Evolutionary conservation across 2,888 invertebrate species (phyloP), one percentile per base, ranked within the genome.

Genomic region (Camptogramma bilineatum): DNA sequence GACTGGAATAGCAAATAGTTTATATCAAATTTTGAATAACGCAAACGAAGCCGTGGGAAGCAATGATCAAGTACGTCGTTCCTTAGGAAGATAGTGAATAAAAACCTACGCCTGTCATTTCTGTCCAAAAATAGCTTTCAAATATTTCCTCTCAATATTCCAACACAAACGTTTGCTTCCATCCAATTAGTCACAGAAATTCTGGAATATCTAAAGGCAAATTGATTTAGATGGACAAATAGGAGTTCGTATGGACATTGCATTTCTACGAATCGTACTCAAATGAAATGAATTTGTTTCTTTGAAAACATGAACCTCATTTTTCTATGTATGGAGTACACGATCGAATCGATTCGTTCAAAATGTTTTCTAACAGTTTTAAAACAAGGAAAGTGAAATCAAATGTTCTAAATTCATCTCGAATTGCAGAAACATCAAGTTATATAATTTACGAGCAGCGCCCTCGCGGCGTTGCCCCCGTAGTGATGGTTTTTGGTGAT

Each of bases 131-230:
- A 44, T 16, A 42, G 16, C 42, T n/a, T 16, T 16, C n/a, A n/a
- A 42, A 42, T 34, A 34, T 13, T 17, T 44, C 16, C 44, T 44
- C 17, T 1, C 16, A 39, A 39, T 16, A 16, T 42, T 42, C 16
- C 16, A 44, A 44, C 8, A 44, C 44, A 44, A 44, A 17, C 44
- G 16, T 16, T 13, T 17, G 17, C 16, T 44, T 44, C 17, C 17
- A 16, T 4, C 52, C 52, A 46, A 44, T 52, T 59, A 52, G 46
- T 53, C 8, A n/a, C 28, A 24, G 52, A n/a, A 60, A 7, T 44
- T 58, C 48, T 48, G 48, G 24, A 60, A 53, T 48, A 42, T 24
- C 39, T 31, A 34, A 53, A 60, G 28, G 53, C 60, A 60, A 60
- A 60, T 52, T 47, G 39, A 46, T 34, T 47, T 53, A 24, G 18